Base-by-base conservation (phyloP, 2,113 vertebrate species). In the Corythornis cristatus region DNA sequence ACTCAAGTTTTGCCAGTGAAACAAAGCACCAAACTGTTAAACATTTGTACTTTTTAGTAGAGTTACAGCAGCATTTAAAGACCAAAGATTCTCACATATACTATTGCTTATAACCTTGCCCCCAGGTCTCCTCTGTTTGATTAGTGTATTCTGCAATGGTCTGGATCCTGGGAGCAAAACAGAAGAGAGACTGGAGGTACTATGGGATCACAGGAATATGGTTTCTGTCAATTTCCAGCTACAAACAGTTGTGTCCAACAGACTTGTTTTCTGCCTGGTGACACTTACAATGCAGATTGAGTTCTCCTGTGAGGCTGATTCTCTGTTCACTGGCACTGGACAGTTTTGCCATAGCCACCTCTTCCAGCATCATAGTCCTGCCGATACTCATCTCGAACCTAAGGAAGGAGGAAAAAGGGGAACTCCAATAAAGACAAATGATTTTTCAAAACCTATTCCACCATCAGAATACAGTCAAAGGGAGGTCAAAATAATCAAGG, bases 331-430 rank as follows among this genome's bases (percentile, higher is more conserved):
- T 94, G 89, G 97, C 90, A 98, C 86, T 97, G 97, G 86, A 98
- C 93, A 45, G 98, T 93, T 90, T 98, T 98, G 43, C 98, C 98
- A 64, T 98, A 99, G 87, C 98, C 98, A n/a, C 98, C 98, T 97
- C 98, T 97, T 83, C 98, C 98, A 37, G 98, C 98, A 86, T 98
- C 98, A 25, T 98, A 98, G 90, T 98, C 98, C 74, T 97, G 98
- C 23, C 98, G 95, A 96, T 98, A 98, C 21, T 98, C 98, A 42
- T 98, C 98, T 91, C 98, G 97, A 73, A 98, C 98, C 98, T 98
- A 83, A 62, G 0, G 0, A 33, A 57, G 40, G 31, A 62, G 50
- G 53, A 8, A 45, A 77, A 91, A 90, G 66, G 22, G n/a, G 8
- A 65, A 95, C 43, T 5, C 19, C 62, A 57, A 45, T 62, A 68